Evolutionary conservation across 64 coral and sea anemone species (phyloP).

Genomic region (Acropora yongei): DNA sequence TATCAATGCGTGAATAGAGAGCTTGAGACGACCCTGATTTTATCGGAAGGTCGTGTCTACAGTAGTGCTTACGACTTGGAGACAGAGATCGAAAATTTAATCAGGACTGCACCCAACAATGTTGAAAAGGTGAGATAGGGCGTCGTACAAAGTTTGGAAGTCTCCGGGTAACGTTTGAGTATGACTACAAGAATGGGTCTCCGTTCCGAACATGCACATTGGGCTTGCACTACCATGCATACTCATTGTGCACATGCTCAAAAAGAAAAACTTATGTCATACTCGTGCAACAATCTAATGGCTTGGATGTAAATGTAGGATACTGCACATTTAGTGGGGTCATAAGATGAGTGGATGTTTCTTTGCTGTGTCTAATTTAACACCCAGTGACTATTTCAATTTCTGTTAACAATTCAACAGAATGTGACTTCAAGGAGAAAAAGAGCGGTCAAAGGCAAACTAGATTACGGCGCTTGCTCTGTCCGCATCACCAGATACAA

Average conservation of each 20-base stretch:
- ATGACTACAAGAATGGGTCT: no score
- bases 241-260: no score
- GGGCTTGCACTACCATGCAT: no score
- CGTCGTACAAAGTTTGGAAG: neutral
- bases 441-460: neutral
- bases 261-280: no score
- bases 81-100: slow-evolving; percentile 29
- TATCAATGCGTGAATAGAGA: slow-evolving; percentile 41
- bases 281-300: no score
- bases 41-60: neutral
- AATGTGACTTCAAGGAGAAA: neutral
- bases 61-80: slow-evolving; percentile 34
- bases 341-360: no score
- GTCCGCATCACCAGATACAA: slow-evolving; percentile 29
- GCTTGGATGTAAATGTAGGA: no score
- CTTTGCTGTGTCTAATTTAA: no score
- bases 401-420: neutral
- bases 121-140: neutral
- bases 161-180: no score
- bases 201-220: no score
- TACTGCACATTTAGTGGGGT: no score
- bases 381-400: neutral
- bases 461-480: slow-evolving; percentile 63
- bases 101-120: slow-evolving; percentile 60
- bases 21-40: slow-evolving; percentile 22